Base-by-base conservation (phyloP, 1,140 invertebrate genomes). In the Brachionus angularis region DNA sequence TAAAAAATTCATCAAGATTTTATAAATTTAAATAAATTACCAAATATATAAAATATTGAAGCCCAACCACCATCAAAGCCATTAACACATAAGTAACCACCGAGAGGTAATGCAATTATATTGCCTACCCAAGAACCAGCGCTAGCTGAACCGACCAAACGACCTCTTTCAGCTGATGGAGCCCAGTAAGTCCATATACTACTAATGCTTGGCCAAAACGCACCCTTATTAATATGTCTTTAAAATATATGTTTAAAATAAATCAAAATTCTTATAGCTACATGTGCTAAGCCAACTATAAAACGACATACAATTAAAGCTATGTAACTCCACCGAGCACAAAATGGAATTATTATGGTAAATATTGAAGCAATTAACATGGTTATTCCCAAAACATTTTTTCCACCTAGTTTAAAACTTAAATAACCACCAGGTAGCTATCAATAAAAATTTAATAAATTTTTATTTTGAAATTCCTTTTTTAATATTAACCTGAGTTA, bases 161-260 rank as follows among this genome's bases (percentile, higher is more conserved):
- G 74, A 49, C 75, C 75, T 31, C 77, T 73, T 69, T 80, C 79
- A 10, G 71, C 50, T 14, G 74, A 67, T n/a, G 79, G 79, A 14
- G 79, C 77, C 79, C 79, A 80, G n/a, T 73, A 73, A 2, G 75
- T 75, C 75, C 77, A 77, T n/a, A 80, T 46, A 8, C 69, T 69
- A 18, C 76, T 71, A 14, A 77, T 73, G 29, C 74, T 73, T 3
- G 79, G 79, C 36, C 74, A 74, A 12, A 74, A 47, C 4, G 79
- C 73, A 42, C 52, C 79, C 73, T 72, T 16, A 42, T 42, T 3
- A 10, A 67, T 16, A 34, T 16, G 0, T 1, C 34, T 29, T 31
- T 44, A 25, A 25, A 18, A n/a, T 25, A 44, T 46, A 14, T 34
- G 3, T 2, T 21, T 52, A 5, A 10, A 52, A 31, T 42, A 33